phyloP scores from a whole-genome alignment of 2,113 vertebrate species.

The Serinus canaria region DNA sequence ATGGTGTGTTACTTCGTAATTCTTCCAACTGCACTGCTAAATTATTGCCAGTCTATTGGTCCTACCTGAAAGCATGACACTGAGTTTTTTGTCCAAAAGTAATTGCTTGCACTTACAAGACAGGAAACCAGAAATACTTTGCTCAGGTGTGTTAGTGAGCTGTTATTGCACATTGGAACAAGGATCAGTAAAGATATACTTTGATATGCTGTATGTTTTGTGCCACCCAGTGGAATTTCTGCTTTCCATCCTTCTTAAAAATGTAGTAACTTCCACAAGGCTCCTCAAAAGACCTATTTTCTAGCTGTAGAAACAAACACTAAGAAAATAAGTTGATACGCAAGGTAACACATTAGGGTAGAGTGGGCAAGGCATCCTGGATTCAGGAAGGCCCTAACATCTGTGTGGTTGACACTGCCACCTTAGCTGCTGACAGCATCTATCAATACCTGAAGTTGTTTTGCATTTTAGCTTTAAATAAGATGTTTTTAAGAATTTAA shows the following conservation, averaged over 20 bases:
- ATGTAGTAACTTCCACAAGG: background rate
- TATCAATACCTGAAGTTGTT: background rate
- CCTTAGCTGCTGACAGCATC: background rate
- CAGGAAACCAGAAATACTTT: background rate
- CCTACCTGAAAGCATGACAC: background rate
- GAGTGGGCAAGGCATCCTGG: background rate
- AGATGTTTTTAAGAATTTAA: background rate
- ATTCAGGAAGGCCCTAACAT: fast-evolving
- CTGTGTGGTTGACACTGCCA: background rate
- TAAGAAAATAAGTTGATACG: background rate
- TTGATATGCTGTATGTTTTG: background rate
- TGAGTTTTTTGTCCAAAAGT: background rate
- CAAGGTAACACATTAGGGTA: background rate
- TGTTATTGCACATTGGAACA: background rate
- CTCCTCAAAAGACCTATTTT: background rate
- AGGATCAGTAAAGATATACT: background rate
- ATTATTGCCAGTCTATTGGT: background rate
- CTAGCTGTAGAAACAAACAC: background rate
- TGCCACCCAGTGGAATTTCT: background rate
- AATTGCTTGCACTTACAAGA: background rate
- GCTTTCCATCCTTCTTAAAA: background rate
- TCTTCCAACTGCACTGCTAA: background rate
- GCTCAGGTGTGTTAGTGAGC: background rate
- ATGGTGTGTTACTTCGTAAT: background rate
- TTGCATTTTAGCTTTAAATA: background rate